Percentiles rank a stretch among this genome's conserved stretches.
Conservation (phyloP, 2,797 vertebrate genomes). For the Gallirallus australis region DNA sequence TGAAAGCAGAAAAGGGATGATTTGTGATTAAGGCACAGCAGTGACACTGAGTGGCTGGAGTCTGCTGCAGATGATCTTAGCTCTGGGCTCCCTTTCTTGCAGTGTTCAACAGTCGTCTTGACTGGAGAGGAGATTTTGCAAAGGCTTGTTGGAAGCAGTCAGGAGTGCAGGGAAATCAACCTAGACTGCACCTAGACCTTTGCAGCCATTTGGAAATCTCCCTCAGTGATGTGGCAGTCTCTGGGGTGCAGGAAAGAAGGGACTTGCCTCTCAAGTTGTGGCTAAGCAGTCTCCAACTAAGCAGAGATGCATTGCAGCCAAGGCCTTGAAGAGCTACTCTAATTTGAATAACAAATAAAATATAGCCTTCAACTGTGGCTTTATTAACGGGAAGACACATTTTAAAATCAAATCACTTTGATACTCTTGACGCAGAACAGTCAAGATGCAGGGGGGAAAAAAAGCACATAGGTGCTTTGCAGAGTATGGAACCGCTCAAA, state of each 20-base stretch:
- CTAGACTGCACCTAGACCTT: neutral
- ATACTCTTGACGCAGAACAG: neutral
- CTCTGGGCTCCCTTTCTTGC: neutral
- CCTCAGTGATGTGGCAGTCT: neutral
- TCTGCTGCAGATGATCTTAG: neutral
- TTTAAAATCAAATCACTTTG: conserved; percentile 36
- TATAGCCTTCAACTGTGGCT: neutral
- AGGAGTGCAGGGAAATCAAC: neutral
- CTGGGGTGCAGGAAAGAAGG: neutral
- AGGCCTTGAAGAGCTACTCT: neutral
- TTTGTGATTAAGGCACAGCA: conserved; percentile 23
- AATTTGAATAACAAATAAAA: conserved; percentile 39
- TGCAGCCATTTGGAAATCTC: neutral
- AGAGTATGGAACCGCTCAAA: neutral
- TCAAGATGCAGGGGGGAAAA: conserved; percentile 6
- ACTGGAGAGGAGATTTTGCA: neutral
- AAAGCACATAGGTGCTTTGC: neutral
- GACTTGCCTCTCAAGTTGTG: neutral
- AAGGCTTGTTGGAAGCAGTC: neutral
- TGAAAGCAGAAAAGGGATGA: neutral
- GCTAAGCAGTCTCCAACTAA: neutral
- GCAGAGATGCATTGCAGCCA: neutral
- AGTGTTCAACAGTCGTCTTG: accelerated
- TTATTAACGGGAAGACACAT: neutral
- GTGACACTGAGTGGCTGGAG: conserved; percentile 24